Conservation (phyloP, 2,113 vertebrate species). For the Riparia riparia region DNA sequence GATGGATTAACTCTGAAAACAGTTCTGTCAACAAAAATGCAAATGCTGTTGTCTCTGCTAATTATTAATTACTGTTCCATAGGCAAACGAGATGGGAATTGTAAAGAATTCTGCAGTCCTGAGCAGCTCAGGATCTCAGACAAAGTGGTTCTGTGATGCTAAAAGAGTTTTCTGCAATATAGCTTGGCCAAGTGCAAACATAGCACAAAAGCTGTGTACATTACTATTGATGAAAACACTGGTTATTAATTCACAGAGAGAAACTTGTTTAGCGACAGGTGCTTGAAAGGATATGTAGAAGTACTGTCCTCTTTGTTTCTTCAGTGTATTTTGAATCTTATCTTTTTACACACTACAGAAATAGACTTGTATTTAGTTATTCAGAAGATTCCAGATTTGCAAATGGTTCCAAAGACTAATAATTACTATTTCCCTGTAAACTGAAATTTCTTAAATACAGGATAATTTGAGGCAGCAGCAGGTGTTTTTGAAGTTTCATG, state of each 20-base stretch:
- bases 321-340: neutral
- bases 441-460: neutral
- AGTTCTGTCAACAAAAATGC: neutral
- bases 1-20: conserved; percentile 41
- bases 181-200: neutral
- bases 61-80: conserved; percentile 54
- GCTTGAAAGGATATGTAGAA: neutral
- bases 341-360: neutral
- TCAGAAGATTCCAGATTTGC: neutral
- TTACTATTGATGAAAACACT: conserved; percentile 20
- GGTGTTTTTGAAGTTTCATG: neutral
- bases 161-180: conserved; percentile 27
- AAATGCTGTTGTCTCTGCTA: conserved; percentile 45
- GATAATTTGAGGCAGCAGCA: neutral
- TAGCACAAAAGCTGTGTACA: neutral
- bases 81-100: conserved; percentile 27
- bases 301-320: neutral
- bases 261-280: neutral
- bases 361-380: neutral
- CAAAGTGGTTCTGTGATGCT: conserved; percentile 28
- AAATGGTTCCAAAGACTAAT: neutral
- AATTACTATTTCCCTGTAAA: neutral
- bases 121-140: conserved; percentile 27
- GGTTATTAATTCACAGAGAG: conserved; percentile 1
- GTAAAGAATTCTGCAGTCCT: conserved; percentile 49